Evolutionary conservation across 2,797 vertebrate genomes (phyloP), one percentile per base, ranked within the genome.

Genomic region (Sphaeramia orbicularis): DNA sequence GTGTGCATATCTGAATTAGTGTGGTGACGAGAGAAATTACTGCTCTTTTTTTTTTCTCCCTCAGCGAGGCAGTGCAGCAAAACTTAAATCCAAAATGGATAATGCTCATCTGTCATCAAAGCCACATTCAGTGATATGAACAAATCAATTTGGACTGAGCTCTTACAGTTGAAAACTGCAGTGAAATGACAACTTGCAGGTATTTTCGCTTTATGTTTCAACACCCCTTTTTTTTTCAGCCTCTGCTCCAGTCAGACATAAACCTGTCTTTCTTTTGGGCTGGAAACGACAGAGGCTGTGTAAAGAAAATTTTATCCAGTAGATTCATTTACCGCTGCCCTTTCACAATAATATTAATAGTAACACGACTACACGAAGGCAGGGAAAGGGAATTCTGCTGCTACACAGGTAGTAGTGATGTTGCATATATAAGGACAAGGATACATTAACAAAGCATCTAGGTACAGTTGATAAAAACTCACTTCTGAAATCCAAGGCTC

Each of bases 1-100:
- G 89, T 91, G 91, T 92, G 91, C 89, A 90, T 89, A 90, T 90
- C 85, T 89, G 85, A 87, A 86, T 87, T 91, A 85, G 85, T 90
- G 83, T 86, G 84, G 78, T 80, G 83, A 84, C 67, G 27, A 81
- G 53, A 78, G 58, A 69, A 80, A 57, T 56, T 3, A 49, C 57
- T n/a, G 9, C 54, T 11, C 47, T 19, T 40, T 19, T 52, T 41
- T 53, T 37, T 3, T 27, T 42, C n/a, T 58, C 27, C 37, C 50
- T 69, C 74, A 43, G 58, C 16, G 58, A 80, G 77, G 80, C 81
- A 55, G 78, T 56, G 7, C 32, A 66, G 55, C 53, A 67, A 69
- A 67, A 78, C 60, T 57, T 1, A 47, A 71, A 65, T 60, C 76
- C 68, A 65, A 58, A 75, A 51, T 75, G 76, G 80, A 73, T 64